These are phyloP conservation scores for Halocaridina rubra DNA, from an alignment of 2,888 invertebrate species.

Conservation along the genomic window DNA sequence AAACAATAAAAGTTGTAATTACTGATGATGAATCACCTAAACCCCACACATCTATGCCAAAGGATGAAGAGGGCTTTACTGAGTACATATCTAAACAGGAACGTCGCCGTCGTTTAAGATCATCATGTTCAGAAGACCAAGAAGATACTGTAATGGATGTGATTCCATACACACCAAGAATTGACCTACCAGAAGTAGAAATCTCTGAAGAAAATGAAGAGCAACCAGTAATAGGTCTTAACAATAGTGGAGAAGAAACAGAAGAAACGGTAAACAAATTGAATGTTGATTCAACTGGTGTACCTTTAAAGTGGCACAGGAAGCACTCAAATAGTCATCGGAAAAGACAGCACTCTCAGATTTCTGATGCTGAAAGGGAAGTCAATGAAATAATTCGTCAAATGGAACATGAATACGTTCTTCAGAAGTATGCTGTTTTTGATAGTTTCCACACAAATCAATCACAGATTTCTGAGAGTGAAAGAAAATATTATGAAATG, in stretches of 20 bases:
- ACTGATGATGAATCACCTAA: constrained; percentile 35
- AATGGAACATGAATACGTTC: constrained; percentile 40
- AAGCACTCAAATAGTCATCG: constrained; percentile 25
- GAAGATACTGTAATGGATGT: constrained; percentile 52
- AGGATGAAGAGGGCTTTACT: constrained; percentile 52
- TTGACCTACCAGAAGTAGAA: constrained; percentile 55
- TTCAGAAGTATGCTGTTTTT: constrained; percentile 28
- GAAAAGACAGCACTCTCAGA: constrained; percentile 12
- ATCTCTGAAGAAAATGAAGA: constrained; percentile 29
- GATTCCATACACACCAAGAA: constrained; percentile 55
- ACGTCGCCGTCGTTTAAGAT: constrained; percentile 44
- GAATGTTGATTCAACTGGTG: background rate
- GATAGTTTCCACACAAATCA: constrained; percentile 38
- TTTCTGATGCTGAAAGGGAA: constrained; percentile 50
- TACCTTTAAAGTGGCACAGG: background rate
- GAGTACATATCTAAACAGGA: constrained; percentile 57
- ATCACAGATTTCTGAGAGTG: constrained; percentile 48
- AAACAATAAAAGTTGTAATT: constrained; percentile 46
- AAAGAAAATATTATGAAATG: constrained; percentile 54
- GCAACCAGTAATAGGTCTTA: background rate
- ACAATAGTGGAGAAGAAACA: background rate
- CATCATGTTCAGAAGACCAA: constrained; percentile 54
- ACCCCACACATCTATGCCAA: background rate
- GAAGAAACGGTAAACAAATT: background rate
- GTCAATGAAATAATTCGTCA: constrained; percentile 51